Evolutionary conservation across 2,113 vertebrate genomes (phyloP), one percentile per base, ranked within the genome.

Genomic region (Corydoras sp.): DNA sequence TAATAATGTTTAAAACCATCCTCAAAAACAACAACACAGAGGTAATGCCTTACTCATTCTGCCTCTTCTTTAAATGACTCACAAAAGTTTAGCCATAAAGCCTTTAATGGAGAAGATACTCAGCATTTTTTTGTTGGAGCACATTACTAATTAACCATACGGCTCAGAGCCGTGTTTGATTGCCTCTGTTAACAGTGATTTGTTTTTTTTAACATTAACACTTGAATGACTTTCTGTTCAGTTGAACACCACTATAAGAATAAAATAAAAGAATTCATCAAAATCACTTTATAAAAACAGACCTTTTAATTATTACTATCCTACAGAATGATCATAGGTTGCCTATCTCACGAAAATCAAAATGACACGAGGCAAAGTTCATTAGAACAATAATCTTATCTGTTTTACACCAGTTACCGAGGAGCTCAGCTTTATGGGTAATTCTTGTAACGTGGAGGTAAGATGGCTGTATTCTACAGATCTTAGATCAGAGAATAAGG

Each of bases 11-110:
- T 43, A 53, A 76, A 69, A 76, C 18, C 3, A 14, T 56, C 13
- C 6, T 56, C 54, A 70, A 64, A 74, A 43, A 74, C 69, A 61
- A 62, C 75, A 68, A 77, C 30, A 68, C 68, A 48, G 43, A 79
- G 77, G 58, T 58, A 85, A 82, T 82, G 43, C 54, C 88, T 90
- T 88, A 91, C 88, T 86, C 85, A 88, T 90, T 89, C 65, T 80
- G 81, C 1, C 55, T 84, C 76, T 75, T 86, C 78, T 71, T 68
- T 59, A 55, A 69, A 68, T 53, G 12, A 62, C 64, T 67, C 71
- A 66, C 76, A 77, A 88, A 76, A 80, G 74, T 43, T 75, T 71
- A n/a, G 55, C 56, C 68, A 56, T 73, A 69, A 81, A 85, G 75
- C 13, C 29, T 68, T 72, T 30, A 58, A 48, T 13, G 71, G 59